phyloP scores from a whole-genome alignment of 2,797 vertebrate species.

The Tragopan temminckii region DNA sequence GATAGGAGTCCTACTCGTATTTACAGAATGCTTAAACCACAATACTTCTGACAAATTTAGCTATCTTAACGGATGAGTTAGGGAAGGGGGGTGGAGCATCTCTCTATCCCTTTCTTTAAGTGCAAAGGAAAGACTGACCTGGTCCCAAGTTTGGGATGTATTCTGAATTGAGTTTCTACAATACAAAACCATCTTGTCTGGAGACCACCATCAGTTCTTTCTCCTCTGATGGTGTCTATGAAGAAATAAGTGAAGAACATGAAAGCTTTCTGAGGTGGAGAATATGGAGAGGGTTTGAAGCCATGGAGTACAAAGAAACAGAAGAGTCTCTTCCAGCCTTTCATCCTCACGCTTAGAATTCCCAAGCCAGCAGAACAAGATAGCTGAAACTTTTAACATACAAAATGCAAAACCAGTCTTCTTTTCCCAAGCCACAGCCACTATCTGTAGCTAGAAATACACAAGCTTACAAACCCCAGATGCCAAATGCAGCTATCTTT shows the following conservation, averaged over 20 bases:
- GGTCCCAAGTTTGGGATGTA: fast-evolving
- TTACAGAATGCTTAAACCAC: not conserved
- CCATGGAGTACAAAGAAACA: not conserved
- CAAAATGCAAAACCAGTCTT: not conserved
- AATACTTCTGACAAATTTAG: not conserved
- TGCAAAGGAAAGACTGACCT: not conserved
- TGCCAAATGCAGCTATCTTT: not conserved
- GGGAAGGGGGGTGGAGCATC: not conserved
- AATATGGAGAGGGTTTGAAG: not conserved
- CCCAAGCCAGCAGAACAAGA: not conserved
- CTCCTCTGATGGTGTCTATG: not conserved
- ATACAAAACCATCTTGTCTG: not conserved
- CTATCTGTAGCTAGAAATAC: not conserved
- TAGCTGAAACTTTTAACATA: not conserved
- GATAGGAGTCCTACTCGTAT: not conserved
- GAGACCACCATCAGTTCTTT: not conserved
- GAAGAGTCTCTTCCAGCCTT: not conserved
- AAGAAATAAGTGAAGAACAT: not conserved
- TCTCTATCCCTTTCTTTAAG: not conserved
- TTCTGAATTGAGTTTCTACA: not conserved
- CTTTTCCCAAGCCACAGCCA: not conserved
- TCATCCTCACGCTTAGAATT: not conserved
- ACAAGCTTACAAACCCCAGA: not conserved
- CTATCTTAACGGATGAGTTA: not conserved
- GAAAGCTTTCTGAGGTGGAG: not conserved